Base-by-base conservation (phyloP, 2,888 invertebrate genomes). In the Drosophila gaucha region DNA sequence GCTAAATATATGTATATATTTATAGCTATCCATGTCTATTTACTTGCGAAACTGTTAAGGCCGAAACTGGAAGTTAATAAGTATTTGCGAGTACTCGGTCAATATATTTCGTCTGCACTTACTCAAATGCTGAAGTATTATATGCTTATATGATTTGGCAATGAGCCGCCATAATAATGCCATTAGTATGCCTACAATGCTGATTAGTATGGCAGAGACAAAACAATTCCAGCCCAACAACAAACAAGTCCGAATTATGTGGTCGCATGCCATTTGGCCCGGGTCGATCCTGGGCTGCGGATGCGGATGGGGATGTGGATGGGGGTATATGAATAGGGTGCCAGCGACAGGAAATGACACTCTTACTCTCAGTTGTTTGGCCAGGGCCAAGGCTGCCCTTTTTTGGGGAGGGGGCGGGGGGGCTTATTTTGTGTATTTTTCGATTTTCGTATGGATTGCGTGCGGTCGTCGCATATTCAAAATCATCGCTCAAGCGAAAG, bases 401-500 rank as follows among this genome's bases (percentile, higher is more conserved):
- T n/a, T n/a, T n/a, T n/a, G n/a, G n/a, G n/a, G n/a, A n/a, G n/a
- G n/a, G n/a, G n/a, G n/a, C n/a, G n/a, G n/a, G n/a, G n/a, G n/a
- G n/a, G n/a, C n/a, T n/a, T n/a, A n/a, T 51, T 43, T 39, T 18
- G 10, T 16, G 35, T 59, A 58, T 57, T 59, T 64, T 26, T 18
- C 9, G 18, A 36, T 55, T 28, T 20, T 68, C 65, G 63, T 64
- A 52, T 57, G 72, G 65, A 66, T 85, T 77, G 85, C 86, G 86
- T 87, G 87, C 56, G 70, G 50, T 57, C 60, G 70, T 57, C 70
- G 76, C 69, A 80, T 83, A 80, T 86, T 74, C 85, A 80, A 82
- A 83, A 78, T 86, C 84, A 83, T 86, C 78, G 86, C 79, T 84
- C 77, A 79, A 77, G 64, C 84, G 79, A 86, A 86, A 80, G 84